phyloP scores from a whole-genome alignment of 2,113 vertebrate species.

The Pterophyllum scalare region DNA sequence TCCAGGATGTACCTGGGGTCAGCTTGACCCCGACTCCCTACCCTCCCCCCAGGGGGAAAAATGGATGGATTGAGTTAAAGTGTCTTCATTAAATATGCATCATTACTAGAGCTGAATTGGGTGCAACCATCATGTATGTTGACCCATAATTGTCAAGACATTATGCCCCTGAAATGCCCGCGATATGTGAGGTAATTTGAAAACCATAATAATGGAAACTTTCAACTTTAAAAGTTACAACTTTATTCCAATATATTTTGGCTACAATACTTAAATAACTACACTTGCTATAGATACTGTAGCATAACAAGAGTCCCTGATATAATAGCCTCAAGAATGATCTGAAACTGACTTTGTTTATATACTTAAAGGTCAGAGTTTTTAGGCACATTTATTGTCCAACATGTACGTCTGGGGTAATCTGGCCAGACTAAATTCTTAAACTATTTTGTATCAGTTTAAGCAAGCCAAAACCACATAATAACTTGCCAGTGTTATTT shows the following conservation, averaged over 20 bases:
- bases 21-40: too few relatives aligned
- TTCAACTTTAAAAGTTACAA: background rate
- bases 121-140: background rate
- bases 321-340: background rate
- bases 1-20: too few relatives aligned
- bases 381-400: background rate
- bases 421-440: background rate
- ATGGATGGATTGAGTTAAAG: background rate
- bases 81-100: too few relatives aligned
- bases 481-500: conserved; percentile 12
- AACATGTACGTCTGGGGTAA: background rate
- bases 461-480: background rate
- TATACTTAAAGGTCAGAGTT: background rate
- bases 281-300: background rate
- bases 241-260: background rate
- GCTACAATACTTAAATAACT: background rate
- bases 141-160: background rate
- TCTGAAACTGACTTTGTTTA: background rate
- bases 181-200: background rate
- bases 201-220: background rate
- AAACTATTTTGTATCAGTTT: background rate
- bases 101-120: background rate
- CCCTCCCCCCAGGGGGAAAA: too few relatives aligned
- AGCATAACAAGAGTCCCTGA: background rate
- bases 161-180: background rate